Conservation (phyloP, 2,797 vertebrate species). For the Passerculus sandwichensis region DNA sequence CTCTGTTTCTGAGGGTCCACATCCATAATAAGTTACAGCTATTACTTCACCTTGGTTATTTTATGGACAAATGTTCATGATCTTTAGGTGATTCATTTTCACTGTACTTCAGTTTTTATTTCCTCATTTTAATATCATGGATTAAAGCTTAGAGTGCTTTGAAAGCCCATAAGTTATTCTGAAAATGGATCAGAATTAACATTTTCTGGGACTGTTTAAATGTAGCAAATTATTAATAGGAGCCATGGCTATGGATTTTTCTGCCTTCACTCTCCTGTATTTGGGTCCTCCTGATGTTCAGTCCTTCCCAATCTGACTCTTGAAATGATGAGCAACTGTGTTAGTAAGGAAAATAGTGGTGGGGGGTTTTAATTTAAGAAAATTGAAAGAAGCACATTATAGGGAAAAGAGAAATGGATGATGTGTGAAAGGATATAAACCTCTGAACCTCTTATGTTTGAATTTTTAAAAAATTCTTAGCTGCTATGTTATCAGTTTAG, state of each 20-base stretch:
- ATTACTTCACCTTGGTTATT: not conserved
- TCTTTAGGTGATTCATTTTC: conserved; percentile 28
- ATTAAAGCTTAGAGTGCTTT: not conserved
- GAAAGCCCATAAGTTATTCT: not conserved
- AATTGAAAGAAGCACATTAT: not conserved
- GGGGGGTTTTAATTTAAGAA: not conserved
- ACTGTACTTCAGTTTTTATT: conserved; percentile 36
- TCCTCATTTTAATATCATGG: conserved; percentile 27
- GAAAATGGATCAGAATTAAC: conserved; percentile 32
- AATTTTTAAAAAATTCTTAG: no score
- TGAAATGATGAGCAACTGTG: not conserved
- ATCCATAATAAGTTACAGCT: conserved; percentile 28
- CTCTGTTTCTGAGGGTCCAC: conserved; percentile 11
- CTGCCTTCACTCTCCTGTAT: not conserved
- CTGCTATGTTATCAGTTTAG: rapidly evolving
- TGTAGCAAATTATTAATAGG: not conserved
- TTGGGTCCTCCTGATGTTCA: not conserved
- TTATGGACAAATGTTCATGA: not conserved
- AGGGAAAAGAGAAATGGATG: rapidly evolving
- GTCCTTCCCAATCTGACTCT: not conserved
- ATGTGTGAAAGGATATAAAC: not conserved
- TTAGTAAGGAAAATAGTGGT: not conserved
- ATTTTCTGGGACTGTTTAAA: conserved; percentile 10
- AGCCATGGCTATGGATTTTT: not conserved
- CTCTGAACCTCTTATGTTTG: not conserved